phyloP scores from a whole-genome alignment of 92 coral and sea anemone species.

The Epizoanthus stellaris region DNA sequence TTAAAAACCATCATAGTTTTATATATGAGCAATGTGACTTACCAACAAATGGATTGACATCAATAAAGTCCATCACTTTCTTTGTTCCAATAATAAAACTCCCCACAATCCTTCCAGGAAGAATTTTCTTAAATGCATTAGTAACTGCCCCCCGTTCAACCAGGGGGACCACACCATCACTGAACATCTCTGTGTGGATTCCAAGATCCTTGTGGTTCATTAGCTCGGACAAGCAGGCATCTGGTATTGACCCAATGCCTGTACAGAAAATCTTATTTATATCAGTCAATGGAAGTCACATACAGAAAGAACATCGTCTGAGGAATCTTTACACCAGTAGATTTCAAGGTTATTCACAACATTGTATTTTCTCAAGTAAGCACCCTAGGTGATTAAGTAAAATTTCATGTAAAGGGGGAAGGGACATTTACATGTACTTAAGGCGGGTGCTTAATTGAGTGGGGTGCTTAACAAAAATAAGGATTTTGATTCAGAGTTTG shows the following conservation, averaged over 20 bases:
- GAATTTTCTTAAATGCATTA: conserved; percentile 80
- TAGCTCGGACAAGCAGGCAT: conserved; percentile 79
- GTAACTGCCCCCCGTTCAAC: conserved; percentile 89
- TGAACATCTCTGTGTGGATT: conserved; percentile 97
- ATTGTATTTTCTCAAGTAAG: too few relatives aligned
- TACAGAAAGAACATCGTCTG: too few relatives aligned
- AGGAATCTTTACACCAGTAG: too few relatives aligned
- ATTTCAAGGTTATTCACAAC: too few relatives aligned
- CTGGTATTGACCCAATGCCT: conserved; percentile 96
- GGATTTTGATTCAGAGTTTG: too few relatives aligned
- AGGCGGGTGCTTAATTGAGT: too few relatives aligned
- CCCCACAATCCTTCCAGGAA: conserved; percentile 91
- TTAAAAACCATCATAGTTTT: too few relatives aligned
- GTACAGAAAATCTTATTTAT: neutral
- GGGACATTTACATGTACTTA: too few relatives aligned
- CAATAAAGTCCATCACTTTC: conserved; percentile 89
- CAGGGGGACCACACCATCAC: conserved; percentile 93
- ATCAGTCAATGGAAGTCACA: too few relatives aligned
- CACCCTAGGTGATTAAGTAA: too few relatives aligned
- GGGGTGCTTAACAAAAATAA: too few relatives aligned
- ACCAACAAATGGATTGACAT: conserved; percentile 96
- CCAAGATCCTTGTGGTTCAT: conserved; percentile 90
- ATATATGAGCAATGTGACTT: conserved; percentile 21
- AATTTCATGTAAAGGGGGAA: too few relatives aligned
- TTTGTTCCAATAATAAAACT: conserved; percentile 94